phyloP scores from a whole-genome alignment of 2,113 vertebrate genomes.

The Xenus cinereus region DNA sequence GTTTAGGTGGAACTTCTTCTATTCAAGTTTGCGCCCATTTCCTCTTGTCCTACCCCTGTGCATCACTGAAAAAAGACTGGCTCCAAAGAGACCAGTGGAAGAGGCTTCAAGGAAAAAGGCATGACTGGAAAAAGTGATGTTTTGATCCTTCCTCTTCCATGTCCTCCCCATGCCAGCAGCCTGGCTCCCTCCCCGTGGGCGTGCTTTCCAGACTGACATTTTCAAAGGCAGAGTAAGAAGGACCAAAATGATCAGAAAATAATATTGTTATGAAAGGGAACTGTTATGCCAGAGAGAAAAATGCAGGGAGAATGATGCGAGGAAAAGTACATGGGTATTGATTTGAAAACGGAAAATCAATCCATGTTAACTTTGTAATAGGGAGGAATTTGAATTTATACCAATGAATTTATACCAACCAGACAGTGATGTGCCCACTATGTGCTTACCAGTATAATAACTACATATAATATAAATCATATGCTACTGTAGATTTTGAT shows the following conservation, averaged over 20 bases:
- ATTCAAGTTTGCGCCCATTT: no score
- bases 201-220: not conserved
- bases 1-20: no score
- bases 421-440: not conserved
- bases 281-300: not conserved
- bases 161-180: accelerated
- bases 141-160: not conserved
- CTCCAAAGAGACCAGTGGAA: no score
- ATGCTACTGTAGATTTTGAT: not conserved
- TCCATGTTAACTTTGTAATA: not conserved
- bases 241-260: not conserved
- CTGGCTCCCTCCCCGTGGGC: not conserved
- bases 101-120: not conserved
- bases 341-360: not conserved
- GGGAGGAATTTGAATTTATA: not conserved
- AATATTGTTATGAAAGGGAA: not conserved
- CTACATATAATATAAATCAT: not conserved
- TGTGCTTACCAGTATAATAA: not conserved
- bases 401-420: not conserved
- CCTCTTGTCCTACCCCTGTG: no score
- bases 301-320: not conserved
- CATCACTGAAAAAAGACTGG: no score
- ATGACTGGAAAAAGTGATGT: not conserved
- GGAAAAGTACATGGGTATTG: not conserved
- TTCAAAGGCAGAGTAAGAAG: not conserved